phyloP scores from a whole-genome alignment of 2,113 vertebrate genomes.

The Atractosteus spatula region DNA sequence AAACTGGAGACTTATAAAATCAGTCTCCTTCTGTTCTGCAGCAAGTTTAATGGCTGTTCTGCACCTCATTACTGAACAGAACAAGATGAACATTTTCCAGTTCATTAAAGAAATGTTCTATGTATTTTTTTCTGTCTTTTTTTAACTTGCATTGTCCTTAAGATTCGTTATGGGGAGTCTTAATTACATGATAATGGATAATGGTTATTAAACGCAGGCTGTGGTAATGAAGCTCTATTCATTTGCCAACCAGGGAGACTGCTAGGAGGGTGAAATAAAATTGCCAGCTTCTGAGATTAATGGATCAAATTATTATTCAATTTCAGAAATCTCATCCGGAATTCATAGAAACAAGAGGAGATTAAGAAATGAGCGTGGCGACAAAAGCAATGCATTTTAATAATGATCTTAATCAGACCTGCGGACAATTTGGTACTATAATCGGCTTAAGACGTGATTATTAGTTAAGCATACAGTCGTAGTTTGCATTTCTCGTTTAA shows the following conservation, averaged over 20 bases:
- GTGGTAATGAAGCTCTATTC: constrained; percentile 97
- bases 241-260: constrained; percentile 85
- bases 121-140: constrained; percentile 77
- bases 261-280: constrained; percentile 85
- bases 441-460: constrained; percentile 86
- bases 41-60: constrained; percentile 91
- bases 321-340: constrained; percentile 97
- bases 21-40: constrained; percentile 78
- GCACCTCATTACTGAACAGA: constrained; percentile 91
- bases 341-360: constrained; percentile 92
- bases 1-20: constrained; percentile 82
- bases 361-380: constrained; percentile 86
- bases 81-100: constrained; percentile 98
- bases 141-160: constrained; percentile 83
- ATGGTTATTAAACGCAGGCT: constrained; percentile 96
- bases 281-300: constrained; percentile 96
- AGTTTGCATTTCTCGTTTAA: constrained; percentile 27
- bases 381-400: constrained; percentile 87
- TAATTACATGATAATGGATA: constrained; percentile 99
- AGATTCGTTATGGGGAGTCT: constrained; percentile 97
- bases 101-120: constrained; percentile 98
- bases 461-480: constrained; percentile 73
- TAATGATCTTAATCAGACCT: constrained; percentile 70
- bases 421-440: constrained; percentile 68
- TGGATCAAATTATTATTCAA: constrained; percentile 99